Conservation (phyloP, 1,140 invertebrate genomes). For the Ridgeia piscesae region DNA sequence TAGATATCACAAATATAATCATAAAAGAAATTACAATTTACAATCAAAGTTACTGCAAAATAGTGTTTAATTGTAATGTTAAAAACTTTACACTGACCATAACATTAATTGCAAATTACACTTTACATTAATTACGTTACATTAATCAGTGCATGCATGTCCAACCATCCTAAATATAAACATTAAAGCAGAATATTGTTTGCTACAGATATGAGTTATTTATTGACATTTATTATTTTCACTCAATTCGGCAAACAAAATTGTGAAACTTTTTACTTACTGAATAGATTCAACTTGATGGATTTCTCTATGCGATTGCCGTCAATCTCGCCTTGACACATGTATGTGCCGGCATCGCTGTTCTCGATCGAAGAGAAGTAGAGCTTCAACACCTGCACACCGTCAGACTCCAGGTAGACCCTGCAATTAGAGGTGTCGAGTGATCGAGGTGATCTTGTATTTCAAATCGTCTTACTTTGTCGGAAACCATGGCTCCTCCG, state of each 20-base stretch:
- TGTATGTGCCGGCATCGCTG: constrained; percentile 29
- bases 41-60: too few species aligned
- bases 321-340: constrained; percentile 11
- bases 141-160: neutral
- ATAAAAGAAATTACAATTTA: too few species aligned
- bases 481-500: neutral
- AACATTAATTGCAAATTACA: too few species aligned
- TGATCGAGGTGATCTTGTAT: neutral
- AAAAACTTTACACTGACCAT: too few species aligned
- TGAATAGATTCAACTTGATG: neutral
- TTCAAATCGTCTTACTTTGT: neutral
- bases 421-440: neutral
- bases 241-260: neutral
- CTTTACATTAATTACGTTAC: too few species aligned
- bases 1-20: too few species aligned
- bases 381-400: constrained; percentile 22
- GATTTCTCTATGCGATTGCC: neutral
- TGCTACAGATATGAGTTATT: neutral
- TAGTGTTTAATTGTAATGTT: too few species aligned
- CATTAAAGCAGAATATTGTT: neutral
- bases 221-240: neutral
- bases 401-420: constrained; percentile 21
- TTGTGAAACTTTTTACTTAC: neutral
- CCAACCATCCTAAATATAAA: neutral
- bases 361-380: constrained; percentile 26